These are phyloP conservation scores for Heptranchias perlo DNA, from an alignment of 2,113 vertebrate species.

Conservation along the genomic window DNA sequence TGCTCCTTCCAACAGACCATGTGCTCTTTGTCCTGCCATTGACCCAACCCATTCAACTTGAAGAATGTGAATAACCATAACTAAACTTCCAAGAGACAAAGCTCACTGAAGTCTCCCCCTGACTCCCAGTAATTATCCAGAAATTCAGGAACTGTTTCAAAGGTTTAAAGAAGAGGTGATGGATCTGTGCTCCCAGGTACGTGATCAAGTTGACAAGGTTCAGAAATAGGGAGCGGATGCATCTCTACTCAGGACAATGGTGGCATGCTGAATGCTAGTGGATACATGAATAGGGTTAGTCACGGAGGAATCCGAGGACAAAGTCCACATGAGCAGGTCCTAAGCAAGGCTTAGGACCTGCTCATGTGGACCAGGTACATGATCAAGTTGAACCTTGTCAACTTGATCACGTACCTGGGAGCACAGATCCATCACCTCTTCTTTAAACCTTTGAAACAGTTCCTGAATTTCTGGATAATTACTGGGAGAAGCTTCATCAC, in stretches of 20 bases:
- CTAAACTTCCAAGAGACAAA: too few relatives aligned
- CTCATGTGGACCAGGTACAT: too few relatives aligned
- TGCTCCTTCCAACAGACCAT: too few relatives aligned
- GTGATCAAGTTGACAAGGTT: background rate
- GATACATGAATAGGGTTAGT: background rate
- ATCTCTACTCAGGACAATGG: too few relatives aligned
- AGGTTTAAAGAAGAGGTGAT: constrained; percentile 79
- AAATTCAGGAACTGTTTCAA: constrained; percentile 76
- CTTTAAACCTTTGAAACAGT: constrained; percentile 77
- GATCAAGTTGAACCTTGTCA: background rate
- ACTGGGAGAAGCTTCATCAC: constrained; percentile 45
- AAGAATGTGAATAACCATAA: too few relatives aligned
- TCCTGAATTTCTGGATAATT: constrained; percentile 73
- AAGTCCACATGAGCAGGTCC: background rate
- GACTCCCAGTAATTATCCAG: constrained; percentile 64
- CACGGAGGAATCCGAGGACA: background rate
- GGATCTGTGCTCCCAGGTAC: constrained; percentile 74
- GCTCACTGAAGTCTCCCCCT: too few relatives aligned
- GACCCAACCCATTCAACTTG: too few relatives aligned
- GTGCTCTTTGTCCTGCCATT: too few relatives aligned
- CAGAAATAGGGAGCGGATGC: background rate
- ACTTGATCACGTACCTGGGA: too few relatives aligned
- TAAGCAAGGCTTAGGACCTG: background rate
- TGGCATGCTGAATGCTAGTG: background rate
- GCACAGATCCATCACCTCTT: constrained; percentile 74